These are phyloP conservation scores for Cynocephalus volans DNA, from an alignment of 2,113 vertebrate species.

Conservation along the genomic window DNA sequence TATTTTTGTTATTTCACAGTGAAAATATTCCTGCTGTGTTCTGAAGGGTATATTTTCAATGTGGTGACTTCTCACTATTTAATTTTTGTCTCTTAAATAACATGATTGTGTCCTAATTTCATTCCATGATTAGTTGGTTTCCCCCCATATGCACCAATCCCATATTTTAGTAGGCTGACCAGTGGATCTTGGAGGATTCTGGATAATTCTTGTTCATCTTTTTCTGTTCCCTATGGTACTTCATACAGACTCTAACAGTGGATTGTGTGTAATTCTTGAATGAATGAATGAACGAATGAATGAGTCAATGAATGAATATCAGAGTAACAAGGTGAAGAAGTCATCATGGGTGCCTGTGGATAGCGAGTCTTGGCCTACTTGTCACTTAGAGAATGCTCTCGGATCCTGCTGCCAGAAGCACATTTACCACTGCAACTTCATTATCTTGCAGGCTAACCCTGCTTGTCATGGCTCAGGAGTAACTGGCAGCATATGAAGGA, in stretches of 20 bases:
- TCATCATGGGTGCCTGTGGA: neutral
- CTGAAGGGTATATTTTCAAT: conserved; percentile 32
- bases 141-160: neutral
- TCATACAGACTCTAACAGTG: neutral
- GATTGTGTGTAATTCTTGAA: neutral
- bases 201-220: neutral
- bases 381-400: neutral
- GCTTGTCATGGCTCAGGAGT: neutral
- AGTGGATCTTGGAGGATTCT: neutral
- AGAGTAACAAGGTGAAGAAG: neutral
- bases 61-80: neutral
- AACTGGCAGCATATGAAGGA: neutral
- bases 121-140: conserved; percentile 2
- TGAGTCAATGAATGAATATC: neutral
- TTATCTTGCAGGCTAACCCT: neutral
- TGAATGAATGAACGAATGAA: neutral
- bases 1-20: neutral
- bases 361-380: neutral
- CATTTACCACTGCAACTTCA: neutral
- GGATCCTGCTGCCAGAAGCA: neutral
- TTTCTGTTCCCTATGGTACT: neutral
- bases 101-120: neutral
- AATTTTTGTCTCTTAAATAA: conserved; percentile 13
- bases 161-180: neutral
- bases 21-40: neutral